These are phyloP conservation scores for Euborellia annulipes DNA, from an alignment of 1,140 invertebrate genomes.

Conservation along the genomic window DNA sequence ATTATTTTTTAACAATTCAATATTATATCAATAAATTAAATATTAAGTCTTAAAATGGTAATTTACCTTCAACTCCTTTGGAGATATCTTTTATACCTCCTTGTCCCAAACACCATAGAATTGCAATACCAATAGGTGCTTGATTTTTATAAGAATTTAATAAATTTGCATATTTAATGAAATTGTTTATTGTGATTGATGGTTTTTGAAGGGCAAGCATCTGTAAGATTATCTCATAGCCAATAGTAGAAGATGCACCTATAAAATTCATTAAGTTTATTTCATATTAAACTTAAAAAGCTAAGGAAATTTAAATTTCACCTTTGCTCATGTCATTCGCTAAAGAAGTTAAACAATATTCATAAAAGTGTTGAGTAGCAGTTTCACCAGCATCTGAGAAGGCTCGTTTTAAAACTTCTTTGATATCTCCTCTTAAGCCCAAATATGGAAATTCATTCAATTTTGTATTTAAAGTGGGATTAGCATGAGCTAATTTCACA, in stretches of 20 bases:
- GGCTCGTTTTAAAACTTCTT: conserved; percentile 33
- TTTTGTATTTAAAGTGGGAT: conserved; percentile 35
- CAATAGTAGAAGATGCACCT: conserved; percentile 34
- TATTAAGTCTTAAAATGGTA: not conserved
- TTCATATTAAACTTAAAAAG: not conserved
- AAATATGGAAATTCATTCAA: conserved; percentile 32
- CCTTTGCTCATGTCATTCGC: conserved; percentile 48
- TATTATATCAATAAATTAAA: not conserved
- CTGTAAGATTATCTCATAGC: conserved; percentile 54
- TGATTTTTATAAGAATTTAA: conserved; percentile 64
- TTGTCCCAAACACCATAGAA: conserved; percentile 66
- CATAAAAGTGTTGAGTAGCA: conserved; percentile 42
- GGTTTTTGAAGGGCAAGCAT: conserved; percentile 45
- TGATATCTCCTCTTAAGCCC: conserved; percentile 32
- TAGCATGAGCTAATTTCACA: conserved; percentile 41
- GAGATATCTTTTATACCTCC: conserved; percentile 47
- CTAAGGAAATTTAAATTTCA: conserved; percentile 10
- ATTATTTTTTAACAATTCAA: not conserved
- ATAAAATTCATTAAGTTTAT: conserved; percentile 1
- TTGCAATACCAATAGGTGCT: conserved; percentile 52
- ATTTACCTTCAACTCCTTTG: conserved; percentile 50
- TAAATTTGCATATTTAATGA: conserved; percentile 42
- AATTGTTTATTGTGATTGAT: conserved; percentile 38
- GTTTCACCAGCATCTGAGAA: conserved; percentile 36
- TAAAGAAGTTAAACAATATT: conserved; percentile 42